A percentile compares a stretch with the other conserved stretches of the same genome.
phyloP scores from a whole-genome alignment of 2,113 vertebrate species.

The Melanostigma gelatinosum region DNA sequence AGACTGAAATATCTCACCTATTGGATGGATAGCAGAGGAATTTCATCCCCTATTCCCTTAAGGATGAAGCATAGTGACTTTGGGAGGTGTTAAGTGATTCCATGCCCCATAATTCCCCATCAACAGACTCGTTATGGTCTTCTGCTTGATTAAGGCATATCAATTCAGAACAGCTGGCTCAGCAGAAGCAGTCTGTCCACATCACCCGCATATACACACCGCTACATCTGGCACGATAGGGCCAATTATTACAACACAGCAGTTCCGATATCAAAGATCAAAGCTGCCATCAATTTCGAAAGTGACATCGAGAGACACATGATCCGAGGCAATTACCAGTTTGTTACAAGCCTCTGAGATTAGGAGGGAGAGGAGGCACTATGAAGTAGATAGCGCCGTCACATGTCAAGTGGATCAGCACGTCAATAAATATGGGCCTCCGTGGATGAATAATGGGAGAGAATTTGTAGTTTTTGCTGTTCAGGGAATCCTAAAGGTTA shows the following conservation, averaged over 20 bases:
- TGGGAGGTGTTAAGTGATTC: slow-evolving; percentile 16
- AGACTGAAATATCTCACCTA: background rate
- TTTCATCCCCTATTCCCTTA: background rate
- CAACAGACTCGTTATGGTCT: background rate
- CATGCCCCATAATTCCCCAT: slow-evolving; percentile 23
- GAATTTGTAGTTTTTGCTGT: slow-evolving; percentile 79
- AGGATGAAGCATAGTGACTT: background rate
- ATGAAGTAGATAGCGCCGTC: slow-evolving; percentile 49
- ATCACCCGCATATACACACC: slow-evolving; percentile 14
- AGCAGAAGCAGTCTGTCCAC: slow-evolving; percentile 33
- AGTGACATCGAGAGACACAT: slow-evolving; percentile 50
- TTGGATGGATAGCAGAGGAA: background rate
- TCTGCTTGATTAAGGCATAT: slow-evolving; percentile 32
- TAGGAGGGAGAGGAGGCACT: slow-evolving; percentile 24
- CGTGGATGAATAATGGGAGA: slow-evolving; percentile 81
- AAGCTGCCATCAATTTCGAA: slow-evolving; percentile 59
- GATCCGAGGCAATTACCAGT: slow-evolving; percentile 55
- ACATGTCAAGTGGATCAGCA: slow-evolving; percentile 68
- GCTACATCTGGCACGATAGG: slow-evolving; percentile 37
- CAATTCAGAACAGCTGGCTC: slow-evolving; percentile 40
- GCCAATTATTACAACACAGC: slow-evolving; percentile 53
- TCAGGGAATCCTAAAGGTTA: slow-evolving; percentile 92
- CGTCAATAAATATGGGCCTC: slow-evolving; percentile 66
- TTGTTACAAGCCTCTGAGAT: slow-evolving; percentile 61
- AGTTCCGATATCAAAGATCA: slow-evolving; percentile 71